Evolutionary conservation across 2,888 invertebrate species (phyloP).

Genomic region (Andrena bucephala): DNA sequence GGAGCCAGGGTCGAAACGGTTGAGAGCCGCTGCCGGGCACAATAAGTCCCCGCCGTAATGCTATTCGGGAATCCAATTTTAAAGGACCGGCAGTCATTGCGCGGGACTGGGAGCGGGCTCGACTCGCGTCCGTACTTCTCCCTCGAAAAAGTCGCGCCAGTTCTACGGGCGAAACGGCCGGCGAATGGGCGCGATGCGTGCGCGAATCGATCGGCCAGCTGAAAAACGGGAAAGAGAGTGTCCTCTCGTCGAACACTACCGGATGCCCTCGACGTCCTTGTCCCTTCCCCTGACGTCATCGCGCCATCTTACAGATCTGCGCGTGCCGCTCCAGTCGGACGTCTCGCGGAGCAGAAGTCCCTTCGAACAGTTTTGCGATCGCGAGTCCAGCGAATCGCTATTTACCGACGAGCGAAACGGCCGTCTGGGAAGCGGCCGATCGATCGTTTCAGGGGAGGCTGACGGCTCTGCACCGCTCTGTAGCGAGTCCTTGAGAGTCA

Average conservation of each 20-base stretch:
- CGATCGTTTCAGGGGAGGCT: slow-evolving; percentile 18
- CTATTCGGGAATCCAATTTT: slow-evolving; percentile 56
- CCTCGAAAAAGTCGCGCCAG: slow-evolving; percentile 36
- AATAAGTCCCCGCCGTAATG: slow-evolving; percentile 53
- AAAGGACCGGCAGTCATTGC: slow-evolving; percentile 55
- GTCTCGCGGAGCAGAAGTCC: slow-evolving; percentile 15
- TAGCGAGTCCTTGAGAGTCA: slow-evolving; percentile 11
- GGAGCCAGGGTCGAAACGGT: not conserved
- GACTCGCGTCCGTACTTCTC: slow-evolving; percentile 31
- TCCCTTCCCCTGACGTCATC: slow-evolving; percentile 38
- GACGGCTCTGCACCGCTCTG: not conserved
- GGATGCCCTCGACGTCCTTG: slow-evolving; percentile 44
- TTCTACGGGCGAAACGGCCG: slow-evolving; percentile 20
- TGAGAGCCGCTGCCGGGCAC: slow-evolving; percentile 48
- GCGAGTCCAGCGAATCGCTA: slow-evolving; percentile 8
- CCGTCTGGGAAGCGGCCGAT: slow-evolving; percentile 11
- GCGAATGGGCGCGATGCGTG: slow-evolving; percentile 11
- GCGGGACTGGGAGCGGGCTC: slow-evolving; percentile 42
- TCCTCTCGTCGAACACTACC: slow-evolving; percentile 15
- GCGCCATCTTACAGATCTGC: slow-evolving; percentile 23
- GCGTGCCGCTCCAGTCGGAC: not conserved
- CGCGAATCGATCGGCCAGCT: slow-evolving; percentile 40
- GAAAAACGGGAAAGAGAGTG: slow-evolving; percentile 19
- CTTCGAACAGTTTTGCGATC: slow-evolving; percentile 4
- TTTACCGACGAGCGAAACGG: not conserved